A percentile compares a stretch with the other conserved stretches of the same genome.
Evolutionary conservation across 2,888 invertebrate species (phyloP).

Genomic region (Diarsia dahlii): DNA sequence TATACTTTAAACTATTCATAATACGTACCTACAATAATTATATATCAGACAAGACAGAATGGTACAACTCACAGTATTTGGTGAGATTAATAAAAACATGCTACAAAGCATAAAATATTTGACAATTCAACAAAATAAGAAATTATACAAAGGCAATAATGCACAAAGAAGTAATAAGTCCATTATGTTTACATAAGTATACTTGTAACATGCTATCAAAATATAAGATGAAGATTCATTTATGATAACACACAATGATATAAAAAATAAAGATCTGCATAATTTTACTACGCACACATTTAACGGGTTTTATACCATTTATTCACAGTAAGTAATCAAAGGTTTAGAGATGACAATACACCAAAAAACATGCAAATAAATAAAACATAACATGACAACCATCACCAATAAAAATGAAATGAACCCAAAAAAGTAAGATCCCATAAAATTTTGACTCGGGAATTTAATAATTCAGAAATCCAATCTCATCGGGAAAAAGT

Average conservation of each 20-base stretch:
- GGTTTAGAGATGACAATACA: slow-evolving; percentile 11
- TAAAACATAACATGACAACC: slow-evolving; percentile 37
- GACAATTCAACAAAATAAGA: slow-evolving; percentile 6
- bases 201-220: slow-evolving; percentile 37
- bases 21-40: not conserved
- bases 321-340: not conserved
- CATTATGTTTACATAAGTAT: slow-evolving; percentile 1
- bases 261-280: not conserved
- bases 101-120: slow-evolving; percentile 36
- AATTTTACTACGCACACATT: not conserved
- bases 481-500: slow-evolving; percentile 5
- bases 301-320: not conserved
- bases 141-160: slow-evolving; percentile 15
- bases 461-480: not conserved
- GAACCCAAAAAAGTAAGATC: not conserved
- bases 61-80: slow-evolving; percentile 52
- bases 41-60: slow-evolving; percentile 15
- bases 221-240: slow-evolving; percentile 5
- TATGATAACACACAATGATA: not conserved
- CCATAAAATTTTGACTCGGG: not conserved
- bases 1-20: not conserved
- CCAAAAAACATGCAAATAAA: slow-evolving; percentile 58
- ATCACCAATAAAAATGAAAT: slow-evolving; percentile 49
- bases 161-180: slow-evolving; percentile 4
- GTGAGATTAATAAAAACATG: slow-evolving; percentile 64